phyloP scores from a whole-genome alignment of 2,888 invertebrate species.

The Trissolcus brochymenae region DNA sequence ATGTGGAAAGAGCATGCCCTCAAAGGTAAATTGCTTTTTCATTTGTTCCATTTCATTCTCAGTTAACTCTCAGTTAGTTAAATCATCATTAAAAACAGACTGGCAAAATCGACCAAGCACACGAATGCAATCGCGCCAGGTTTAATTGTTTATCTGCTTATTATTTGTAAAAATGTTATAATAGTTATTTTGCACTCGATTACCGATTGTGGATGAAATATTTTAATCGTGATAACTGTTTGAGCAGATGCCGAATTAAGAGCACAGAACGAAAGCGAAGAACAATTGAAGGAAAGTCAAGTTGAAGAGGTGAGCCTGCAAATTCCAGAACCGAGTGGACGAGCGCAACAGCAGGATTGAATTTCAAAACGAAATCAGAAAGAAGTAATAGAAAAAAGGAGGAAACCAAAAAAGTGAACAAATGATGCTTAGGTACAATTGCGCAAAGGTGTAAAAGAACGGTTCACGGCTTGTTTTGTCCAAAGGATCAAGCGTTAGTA shows the following conservation, averaged over 20 bases:
- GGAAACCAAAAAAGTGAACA: neutral
- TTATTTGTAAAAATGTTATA: neutral
- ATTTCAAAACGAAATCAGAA: slow-evolving; percentile 27
- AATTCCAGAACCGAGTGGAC: slow-evolving; percentile 43
- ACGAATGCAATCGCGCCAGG: no score
- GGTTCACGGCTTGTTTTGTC: slow-evolving; percentile 33
- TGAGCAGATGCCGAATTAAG: slow-evolving; percentile 79
- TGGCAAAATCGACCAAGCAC: no score
- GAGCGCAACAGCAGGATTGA: slow-evolving; percentile 46
- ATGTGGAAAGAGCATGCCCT: slow-evolving; percentile 90
- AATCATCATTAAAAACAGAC: no score
- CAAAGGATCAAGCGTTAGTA: slow-evolving; percentile 47
- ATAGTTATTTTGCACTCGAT: neutral
- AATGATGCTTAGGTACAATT: slow-evolving; percentile 11
- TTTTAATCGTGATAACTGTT: slow-evolving; percentile 10
- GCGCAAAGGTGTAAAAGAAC: slow-evolving; percentile 4
- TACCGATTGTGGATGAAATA: neutral
- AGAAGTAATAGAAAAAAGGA: neutral
- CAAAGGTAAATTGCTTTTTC: slow-evolving; percentile 75
- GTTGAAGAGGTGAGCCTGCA: slow-evolving; percentile 47
- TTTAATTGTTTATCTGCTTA: no score
- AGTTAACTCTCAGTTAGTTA: neutral
- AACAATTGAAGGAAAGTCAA: slow-evolving; percentile 60
- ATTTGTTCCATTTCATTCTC: neutral
- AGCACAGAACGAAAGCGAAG: slow-evolving; percentile 75